Evolutionary conservation across 2,113 vertebrate species (phyloP).

Genomic region (Naja naja): DNA sequence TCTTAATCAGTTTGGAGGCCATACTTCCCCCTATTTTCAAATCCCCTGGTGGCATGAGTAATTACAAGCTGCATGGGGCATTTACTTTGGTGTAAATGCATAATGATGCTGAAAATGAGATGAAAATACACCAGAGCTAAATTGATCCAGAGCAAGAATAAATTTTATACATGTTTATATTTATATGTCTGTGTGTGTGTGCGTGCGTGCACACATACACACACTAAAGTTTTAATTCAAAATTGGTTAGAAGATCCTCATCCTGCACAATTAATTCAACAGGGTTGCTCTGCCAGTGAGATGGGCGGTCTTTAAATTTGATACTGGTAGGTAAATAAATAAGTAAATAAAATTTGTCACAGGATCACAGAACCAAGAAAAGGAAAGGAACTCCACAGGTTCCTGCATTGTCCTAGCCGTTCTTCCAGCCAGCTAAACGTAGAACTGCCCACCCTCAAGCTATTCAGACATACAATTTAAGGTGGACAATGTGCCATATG

Average conservation of each 20-base stretch:
- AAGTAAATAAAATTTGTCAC: not conserved
- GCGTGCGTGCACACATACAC: not conserved
- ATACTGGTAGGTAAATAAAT: not conserved
- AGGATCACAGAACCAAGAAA: not conserved
- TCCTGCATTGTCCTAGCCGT: not conserved
- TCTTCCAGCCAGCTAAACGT: not conserved
- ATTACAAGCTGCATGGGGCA: constrained; percentile 11
- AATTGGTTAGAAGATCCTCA: not conserved
- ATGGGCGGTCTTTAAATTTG: not conserved
- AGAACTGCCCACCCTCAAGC: not conserved
- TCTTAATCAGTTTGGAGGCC: not conserved
- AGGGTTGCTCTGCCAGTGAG: not conserved
- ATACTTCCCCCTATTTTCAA: not conserved
- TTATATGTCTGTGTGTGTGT: not conserved
- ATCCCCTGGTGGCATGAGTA: not conserved
- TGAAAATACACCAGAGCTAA: not conserved
- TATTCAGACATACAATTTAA: not conserved
- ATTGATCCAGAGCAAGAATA: not conserved
- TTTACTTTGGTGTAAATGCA: constrained; percentile 5
- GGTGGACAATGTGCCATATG: not conserved
- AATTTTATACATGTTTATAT: not conserved
- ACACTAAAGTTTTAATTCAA: not conserved
- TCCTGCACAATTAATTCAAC: not conserved
- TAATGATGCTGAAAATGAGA: rapidly evolving
- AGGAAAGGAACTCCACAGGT: not conserved